These are phyloP conservation scores for Mesorhabditis sp. DNA, from an alignment of 2,888 invertebrate species.

Conservation along the genomic window DNA sequence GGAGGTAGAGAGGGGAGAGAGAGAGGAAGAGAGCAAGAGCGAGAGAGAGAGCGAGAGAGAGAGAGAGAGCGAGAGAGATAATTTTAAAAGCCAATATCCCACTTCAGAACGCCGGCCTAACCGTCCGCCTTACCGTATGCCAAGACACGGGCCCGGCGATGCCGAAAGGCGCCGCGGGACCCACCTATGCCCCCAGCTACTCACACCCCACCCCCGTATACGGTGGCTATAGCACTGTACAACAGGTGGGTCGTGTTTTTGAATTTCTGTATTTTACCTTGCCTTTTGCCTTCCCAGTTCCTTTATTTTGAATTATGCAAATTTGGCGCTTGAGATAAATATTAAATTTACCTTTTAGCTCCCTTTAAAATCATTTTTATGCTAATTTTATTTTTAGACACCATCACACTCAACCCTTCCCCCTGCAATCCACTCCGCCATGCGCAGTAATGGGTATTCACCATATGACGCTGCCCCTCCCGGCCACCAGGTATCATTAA, in stretches of 20 bases:
- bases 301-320: too few species aligned
- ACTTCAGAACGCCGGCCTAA: slow-evolving; percentile 71
- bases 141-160: slow-evolving; percentile 39
- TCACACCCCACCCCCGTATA: not conserved
- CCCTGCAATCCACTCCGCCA: not conserved
- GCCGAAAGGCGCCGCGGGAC: slow-evolving; percentile 19
- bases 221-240: not conserved
- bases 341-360: too few species aligned
- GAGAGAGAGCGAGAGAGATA: not conserved
- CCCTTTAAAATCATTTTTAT: not conserved
- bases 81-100: not conserved
- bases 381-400: not conserved
- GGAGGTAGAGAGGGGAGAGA: not conserved
- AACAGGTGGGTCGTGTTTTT: not conserved
- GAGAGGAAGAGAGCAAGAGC: not conserved
- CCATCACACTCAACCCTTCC: slow-evolving; percentile 3
- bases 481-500: too few species aligned
- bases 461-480: not conserved
- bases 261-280: too few species aligned
- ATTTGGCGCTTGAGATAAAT: too few species aligned
- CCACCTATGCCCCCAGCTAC: not conserved
- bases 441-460: not conserved
- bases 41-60: not conserved
- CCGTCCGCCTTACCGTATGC: slow-evolving; percentile 66
- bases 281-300: too few species aligned